Evolutionary conservation across 2,113 vertebrate species (phyloP), one percentile per base, ranked within the genome.

Genomic region (Aegotheles bennettii): DNA sequence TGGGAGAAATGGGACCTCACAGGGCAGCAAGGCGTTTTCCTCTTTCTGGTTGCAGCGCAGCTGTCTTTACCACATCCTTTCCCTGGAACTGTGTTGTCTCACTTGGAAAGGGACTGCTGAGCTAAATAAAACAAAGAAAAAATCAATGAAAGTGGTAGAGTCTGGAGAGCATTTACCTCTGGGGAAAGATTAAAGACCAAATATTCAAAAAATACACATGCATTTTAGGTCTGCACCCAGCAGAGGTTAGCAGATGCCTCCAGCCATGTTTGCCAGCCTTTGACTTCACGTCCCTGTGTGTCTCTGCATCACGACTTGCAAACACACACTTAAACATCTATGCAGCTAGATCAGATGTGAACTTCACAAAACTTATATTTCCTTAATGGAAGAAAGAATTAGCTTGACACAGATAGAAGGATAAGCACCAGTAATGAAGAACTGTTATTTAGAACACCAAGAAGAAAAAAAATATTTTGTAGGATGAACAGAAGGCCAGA

Each of bases 171-270:
- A 29, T n/a, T 43, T 26, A 68, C 40, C 26, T 54, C 26, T 71
- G 24, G 19, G 48, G 51, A 64, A 43, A 40, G 14, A 53, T 65
- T 80, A 65, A 53, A 59, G 47, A 51, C 7, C 20, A 59, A 54
- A 13, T 47, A 63, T 43, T 47, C 5, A 16, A 38, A 40, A 78
- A 60, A 3, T 47, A 29, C 5, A 16, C 3, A 1, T 2, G 8
- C 0, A 0, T 60, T 89, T 82, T 43, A 53, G 13, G 11, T 59
- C 33, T 59, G 4, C 10, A 25, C 4, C 2, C 4, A 56, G 40
- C 1, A 35, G 31, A 64, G 7, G 2, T n/a, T 28, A 40, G n/a
- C 31, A 60, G 61, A 68, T 1, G 5, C 3, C 3, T 9, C 21
- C 19, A 47, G 9, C 3, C 13, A 5, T 8, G 6, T 36, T 80